Evolutionary conservation across 2,113 vertebrate species (phyloP).

Genomic region (Climacteris rufus): DNA sequence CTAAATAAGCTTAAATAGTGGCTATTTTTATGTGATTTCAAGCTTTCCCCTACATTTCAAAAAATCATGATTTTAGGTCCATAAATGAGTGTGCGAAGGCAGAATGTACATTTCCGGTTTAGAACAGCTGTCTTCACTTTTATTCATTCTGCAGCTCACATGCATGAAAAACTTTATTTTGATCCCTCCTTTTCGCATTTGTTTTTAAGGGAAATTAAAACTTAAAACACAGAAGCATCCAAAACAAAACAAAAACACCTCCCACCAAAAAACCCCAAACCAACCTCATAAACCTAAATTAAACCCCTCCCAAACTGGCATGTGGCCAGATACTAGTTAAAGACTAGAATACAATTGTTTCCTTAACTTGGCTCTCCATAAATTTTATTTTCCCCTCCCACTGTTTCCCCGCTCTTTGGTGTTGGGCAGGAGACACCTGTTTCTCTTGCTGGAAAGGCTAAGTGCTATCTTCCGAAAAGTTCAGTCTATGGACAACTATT

Average conservation of each 20-base stretch:
- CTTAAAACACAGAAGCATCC: background rate
- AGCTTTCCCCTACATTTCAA: background rate
- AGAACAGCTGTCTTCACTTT: background rate
- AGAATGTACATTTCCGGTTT: background rate
- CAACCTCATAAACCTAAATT: background rate
- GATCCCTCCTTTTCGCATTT: background rate
- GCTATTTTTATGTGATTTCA: background rate
- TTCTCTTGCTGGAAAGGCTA: background rate
- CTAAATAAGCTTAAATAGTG: conserved; percentile 9
- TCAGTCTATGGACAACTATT: background rate
- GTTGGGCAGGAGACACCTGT: background rate
- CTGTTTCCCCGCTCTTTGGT: background rate
- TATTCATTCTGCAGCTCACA: background rate
- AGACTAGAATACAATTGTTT: background rate
- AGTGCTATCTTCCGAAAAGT: background rate
- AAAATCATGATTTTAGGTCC: background rate
- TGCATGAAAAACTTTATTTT: background rate
- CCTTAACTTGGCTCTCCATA: background rate
- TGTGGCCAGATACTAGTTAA: background rate
- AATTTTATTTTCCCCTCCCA: background rate
- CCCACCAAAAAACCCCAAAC: background rate
- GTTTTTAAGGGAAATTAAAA: conserved; percentile 24
- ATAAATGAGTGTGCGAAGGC: background rate
- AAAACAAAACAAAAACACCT: background rate
- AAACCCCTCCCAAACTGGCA: background rate